Conservation (phyloP, 2,888 invertebrate genomes). For the Eilema depressum region DNA sequence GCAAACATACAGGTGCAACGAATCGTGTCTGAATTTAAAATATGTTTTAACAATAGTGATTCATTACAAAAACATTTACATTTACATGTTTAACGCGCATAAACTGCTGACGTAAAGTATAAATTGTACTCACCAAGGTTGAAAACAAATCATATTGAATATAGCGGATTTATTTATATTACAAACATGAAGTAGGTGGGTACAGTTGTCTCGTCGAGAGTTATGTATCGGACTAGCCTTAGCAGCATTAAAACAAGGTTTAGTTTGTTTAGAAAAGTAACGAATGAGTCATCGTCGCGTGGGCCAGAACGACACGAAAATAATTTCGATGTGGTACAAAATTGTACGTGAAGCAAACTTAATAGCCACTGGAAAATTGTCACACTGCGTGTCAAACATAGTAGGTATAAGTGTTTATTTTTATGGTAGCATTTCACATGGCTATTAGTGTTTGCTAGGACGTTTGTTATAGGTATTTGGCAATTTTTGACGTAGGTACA, state of each 20-base stretch:
- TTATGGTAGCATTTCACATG: too few relatives aligned
- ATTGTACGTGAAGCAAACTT: constrained; percentile 57
- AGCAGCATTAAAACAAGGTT: constrained; percentile 58
- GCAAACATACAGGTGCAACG: constrained; percentile 45
- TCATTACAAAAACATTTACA: constrained; percentile 56
- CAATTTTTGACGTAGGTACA: too few relatives aligned
- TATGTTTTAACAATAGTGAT: constrained; percentile 45
- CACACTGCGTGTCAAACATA: constrained; percentile 45
- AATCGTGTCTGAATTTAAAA: constrained; percentile 46
- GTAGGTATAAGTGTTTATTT: constrained; percentile 29
- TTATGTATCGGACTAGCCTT: constrained; percentile 51
- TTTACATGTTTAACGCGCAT: constrained; percentile 56
- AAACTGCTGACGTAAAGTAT: constrained; percentile 58
- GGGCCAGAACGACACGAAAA: constrained; percentile 69
- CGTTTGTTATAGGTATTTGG: too few relatives aligned
- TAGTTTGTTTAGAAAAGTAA: constrained; percentile 54
- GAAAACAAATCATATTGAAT: constrained; percentile 62
- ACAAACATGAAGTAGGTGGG: constrained; percentile 62
- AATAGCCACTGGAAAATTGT: constrained; percentile 45
- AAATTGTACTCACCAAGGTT: constrained; percentile 65
- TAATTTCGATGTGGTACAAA: constrained; percentile 71
- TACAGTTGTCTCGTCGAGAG: constrained; percentile 57
- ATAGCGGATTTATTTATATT: constrained; percentile 62
- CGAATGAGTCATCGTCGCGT: constrained; percentile 67
- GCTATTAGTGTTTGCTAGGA: too few relatives aligned